These are phyloP conservation scores for Stercorarius parasiticus DNA, from an alignment of 2,113 vertebrate genomes.

Conservation along the genomic window DNA sequence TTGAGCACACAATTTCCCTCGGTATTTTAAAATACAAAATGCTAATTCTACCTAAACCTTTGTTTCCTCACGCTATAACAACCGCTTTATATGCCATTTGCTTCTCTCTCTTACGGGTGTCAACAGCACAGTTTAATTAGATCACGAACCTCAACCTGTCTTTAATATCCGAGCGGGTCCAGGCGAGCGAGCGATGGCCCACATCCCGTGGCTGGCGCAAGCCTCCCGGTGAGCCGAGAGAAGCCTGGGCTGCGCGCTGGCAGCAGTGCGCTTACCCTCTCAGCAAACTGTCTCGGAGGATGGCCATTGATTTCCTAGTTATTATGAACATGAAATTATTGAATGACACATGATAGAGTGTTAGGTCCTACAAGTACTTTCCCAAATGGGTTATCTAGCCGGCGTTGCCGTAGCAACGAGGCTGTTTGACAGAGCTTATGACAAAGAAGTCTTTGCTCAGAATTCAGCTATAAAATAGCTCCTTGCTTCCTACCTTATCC, in stretches of 20 bases:
- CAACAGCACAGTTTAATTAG: slow-evolving; percentile 61
- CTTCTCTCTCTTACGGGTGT: not conserved
- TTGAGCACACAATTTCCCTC: slow-evolving; percentile 26
- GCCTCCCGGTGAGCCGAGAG: slow-evolving; percentile 15
- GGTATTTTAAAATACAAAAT: slow-evolving; percentile 62
- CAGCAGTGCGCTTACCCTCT: slow-evolving; percentile 48
- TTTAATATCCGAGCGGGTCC: slow-evolving; percentile 19
- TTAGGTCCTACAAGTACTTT: slow-evolving; percentile 83
- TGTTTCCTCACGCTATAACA: slow-evolving; percentile 32
- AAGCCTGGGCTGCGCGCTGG: not conserved
- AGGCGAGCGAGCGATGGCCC: not conserved
- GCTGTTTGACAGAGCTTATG: slow-evolving; percentile 81
- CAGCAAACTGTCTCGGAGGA: slow-evolving; percentile 79
- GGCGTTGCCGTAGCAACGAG: slow-evolving; percentile 79
- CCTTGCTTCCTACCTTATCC: slow-evolving; percentile 32
- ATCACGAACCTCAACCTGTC: slow-evolving; percentile 6
- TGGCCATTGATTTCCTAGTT: slow-evolving; percentile 87
- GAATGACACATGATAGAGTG: slow-evolving; percentile 90
- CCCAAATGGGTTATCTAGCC: slow-evolving; percentile 79
- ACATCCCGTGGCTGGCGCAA: not conserved
- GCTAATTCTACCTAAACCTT: slow-evolving; percentile 53
- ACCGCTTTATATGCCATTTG: slow-evolving; percentile 48
- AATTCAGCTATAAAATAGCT: slow-evolving; percentile 79
- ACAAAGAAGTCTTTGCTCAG: slow-evolving; percentile 80
- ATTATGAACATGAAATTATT: slow-evolving; percentile 92